Evolutionary conservation across 2,113 vertebrate species (phyloP).

Genomic region (Danionella cerebrum): DNA sequence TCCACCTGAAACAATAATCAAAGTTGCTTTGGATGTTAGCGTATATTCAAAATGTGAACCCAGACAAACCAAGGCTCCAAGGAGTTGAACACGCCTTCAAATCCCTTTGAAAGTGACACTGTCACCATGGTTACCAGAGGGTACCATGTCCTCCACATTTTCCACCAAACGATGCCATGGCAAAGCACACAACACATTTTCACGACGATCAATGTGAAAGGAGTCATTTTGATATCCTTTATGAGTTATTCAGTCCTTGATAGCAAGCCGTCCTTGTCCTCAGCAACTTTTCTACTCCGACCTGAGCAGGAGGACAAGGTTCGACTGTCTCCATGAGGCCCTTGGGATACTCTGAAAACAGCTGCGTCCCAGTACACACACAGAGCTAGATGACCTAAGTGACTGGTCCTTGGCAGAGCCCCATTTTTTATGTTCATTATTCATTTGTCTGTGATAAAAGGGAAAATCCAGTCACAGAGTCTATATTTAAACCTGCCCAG

Average conservation of each 20-base stretch:
- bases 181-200: conserved; percentile 17
- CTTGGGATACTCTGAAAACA: conserved; percentile 19
- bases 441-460: conserved; percentile 62
- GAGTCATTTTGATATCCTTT: background rate
- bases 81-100: conserved; percentile 20
- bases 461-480: conserved; percentile 64
- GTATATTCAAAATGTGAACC: too few relatives aligned
- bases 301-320: background rate
- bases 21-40: too few relatives aligned
- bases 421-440: conserved; percentile 64
- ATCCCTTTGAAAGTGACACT: conserved; percentile 51
- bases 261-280: background rate
- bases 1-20: too few relatives aligned
- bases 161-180: conserved; percentile 47
- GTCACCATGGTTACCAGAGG: conserved; percentile 67
- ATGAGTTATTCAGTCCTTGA: background rate
- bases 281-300: background rate
- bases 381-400: background rate
- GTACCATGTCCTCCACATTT: conserved; percentile 61
- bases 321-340: conserved; percentile 14
- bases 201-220: background rate
- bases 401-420: conserved; percentile 39
- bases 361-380: conserved; percentile 8
- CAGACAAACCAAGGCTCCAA: too few relatives aligned
- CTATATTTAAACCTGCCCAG: conserved; percentile 66